phyloP scores from a whole-genome alignment of 2,888 invertebrate genomes.

The Argyra leucocephala region DNA sequence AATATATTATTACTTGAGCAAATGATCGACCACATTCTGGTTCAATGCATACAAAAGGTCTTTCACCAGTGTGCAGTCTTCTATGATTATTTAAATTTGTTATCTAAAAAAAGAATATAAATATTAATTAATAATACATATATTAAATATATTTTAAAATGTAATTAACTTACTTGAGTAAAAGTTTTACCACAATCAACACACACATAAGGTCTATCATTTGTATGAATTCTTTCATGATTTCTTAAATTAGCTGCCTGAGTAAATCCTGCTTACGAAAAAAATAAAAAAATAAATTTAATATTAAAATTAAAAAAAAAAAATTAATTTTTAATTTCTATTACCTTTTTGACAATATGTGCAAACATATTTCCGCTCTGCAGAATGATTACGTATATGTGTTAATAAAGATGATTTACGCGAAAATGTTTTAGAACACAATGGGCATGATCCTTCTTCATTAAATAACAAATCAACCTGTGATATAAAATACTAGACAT shows the following conservation, averaged over 20 bases:
- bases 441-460: conserved; percentile 44
- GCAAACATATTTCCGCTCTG: conserved; percentile 43
- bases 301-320: neutral
- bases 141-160: neutral
- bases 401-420: conserved; percentile 43
- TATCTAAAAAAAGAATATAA: conserved; percentile 28
- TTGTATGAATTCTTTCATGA: conserved; percentile 44
- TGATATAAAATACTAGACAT: conserved; percentile 12
- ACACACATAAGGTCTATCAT: conserved; percentile 43
- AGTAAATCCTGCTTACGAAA: conserved; percentile 35
- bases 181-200: conserved; percentile 44
- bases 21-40: conserved; percentile 43
- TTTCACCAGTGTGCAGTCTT: conserved; percentile 42
- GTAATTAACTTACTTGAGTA: conserved; percentile 37
- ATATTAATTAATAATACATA: neutral
- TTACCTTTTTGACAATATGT: conserved; percentile 43
- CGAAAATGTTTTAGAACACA: conserved; percentile 44
- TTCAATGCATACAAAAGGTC: conserved; percentile 44
- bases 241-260: conserved; percentile 44
- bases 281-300: conserved; percentile 9
- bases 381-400: conserved; percentile 44
- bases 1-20: conserved; percentile 35
- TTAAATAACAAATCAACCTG: conserved; percentile 43
- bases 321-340: conserved; percentile 11
- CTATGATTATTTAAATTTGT: conserved; percentile 44